Evolutionary conservation across 2,113 vertebrate species (phyloP).

Genomic region (Haemorhous mexicanus): DNA sequence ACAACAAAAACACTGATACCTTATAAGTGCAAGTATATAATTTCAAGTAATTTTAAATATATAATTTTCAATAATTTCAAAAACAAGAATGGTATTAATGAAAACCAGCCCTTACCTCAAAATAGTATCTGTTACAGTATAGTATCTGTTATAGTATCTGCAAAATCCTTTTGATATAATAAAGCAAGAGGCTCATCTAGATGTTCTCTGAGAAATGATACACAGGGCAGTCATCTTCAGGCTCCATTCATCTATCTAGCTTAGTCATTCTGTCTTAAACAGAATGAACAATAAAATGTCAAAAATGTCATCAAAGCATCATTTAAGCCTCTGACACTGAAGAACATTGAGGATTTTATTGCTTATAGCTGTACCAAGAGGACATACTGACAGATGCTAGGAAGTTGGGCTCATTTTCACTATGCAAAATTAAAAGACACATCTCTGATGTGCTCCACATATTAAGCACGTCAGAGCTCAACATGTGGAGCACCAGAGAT

Average conservation of each 20-base stretch:
- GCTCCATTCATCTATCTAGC: not conserved
- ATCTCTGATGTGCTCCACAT: not conserved
- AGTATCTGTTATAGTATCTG: not conserved
- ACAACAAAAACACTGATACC: not conserved
- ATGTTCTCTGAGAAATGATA: not conserved
- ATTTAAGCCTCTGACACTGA: not conserved
- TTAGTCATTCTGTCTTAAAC: not conserved
- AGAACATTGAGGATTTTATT: not conserved
- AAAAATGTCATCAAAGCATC: not conserved
- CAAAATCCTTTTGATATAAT: not conserved
- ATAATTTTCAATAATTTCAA: not conserved
- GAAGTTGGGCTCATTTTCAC: not conserved
- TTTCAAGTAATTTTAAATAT: not conserved
- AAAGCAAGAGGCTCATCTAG: not conserved
- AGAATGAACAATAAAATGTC: not conserved
- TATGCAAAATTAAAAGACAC: not conserved
- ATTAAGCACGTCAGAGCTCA: too few species aligned
- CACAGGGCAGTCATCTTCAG: not conserved
- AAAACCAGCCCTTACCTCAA: not conserved
- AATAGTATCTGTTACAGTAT: not conserved
- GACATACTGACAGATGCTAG: not conserved
- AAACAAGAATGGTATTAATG: not conserved
- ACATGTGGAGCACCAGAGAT: too few species aligned
- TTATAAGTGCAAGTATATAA: not conserved
- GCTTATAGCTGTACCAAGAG: not conserved